phyloP scores from a whole-genome alignment of 2,113 vertebrate genomes.

The Furnarius figulus region DNA sequence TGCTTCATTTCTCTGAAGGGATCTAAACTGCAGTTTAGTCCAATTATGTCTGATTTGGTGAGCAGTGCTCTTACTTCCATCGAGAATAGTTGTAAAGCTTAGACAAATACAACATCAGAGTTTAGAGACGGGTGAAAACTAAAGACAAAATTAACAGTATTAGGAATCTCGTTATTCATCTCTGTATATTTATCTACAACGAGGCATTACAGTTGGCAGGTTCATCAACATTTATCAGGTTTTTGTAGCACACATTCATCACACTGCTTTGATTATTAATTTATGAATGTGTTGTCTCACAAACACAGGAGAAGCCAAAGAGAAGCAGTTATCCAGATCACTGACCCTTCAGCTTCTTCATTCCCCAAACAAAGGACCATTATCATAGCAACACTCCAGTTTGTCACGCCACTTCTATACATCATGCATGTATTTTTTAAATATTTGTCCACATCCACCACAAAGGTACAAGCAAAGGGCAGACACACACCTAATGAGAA shows the following conservation, averaged over 20 bases:
- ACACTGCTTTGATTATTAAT: background rate
- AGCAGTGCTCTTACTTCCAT: background rate
- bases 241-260: background rate
- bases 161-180: background rate
- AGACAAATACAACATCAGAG: background rate
- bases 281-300: background rate
- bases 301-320: background rate
- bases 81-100: constrained; percentile 6
- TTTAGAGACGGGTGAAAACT: background rate
- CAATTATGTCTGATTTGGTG: constrained; percentile 51
- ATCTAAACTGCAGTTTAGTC: constrained; percentile 7
- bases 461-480: background rate
- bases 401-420: background rate
- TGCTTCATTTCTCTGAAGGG: constrained; percentile 57
- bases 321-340: background rate
- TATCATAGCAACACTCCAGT: background rate
- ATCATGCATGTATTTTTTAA: background rate
- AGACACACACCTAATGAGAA: background rate
- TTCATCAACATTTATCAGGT: background rate
- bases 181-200: background rate
- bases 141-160: background rate
- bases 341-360: background rate
- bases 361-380: background rate
- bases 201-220: background rate
- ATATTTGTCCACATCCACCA: background rate